Conservation (phyloP, 2,113 vertebrate genomes). For the Acrocephalus kingi region DNA sequence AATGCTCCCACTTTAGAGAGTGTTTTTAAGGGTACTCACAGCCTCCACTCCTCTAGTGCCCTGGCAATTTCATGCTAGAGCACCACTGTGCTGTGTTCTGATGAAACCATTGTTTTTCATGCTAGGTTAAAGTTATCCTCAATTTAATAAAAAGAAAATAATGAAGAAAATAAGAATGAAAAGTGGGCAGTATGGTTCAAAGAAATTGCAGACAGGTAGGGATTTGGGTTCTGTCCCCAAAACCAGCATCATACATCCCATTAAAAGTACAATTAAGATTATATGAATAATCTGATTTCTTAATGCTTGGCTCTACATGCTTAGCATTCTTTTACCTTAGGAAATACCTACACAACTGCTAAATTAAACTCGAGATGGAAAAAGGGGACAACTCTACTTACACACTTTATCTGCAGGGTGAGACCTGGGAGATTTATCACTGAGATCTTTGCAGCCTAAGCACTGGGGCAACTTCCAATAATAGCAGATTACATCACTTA, state of each 20-base stretch:
- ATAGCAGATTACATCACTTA: background rate
- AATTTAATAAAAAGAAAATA: background rate
- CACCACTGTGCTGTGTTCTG: background rate
- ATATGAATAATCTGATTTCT: background rate
- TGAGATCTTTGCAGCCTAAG: background rate
- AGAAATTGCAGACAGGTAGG: background rate
- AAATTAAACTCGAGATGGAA: background rate
- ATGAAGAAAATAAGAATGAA: background rate
- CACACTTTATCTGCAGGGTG: background rate
- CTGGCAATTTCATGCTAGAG: conserved; percentile 52
- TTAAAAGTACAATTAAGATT: background rate
- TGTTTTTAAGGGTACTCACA: conserved; percentile 3
- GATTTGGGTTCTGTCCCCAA: background rate
- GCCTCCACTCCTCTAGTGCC: background rate
- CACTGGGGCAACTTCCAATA: background rate
- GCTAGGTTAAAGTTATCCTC: background rate
- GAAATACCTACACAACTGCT: background rate
- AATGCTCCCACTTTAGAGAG: conserved; percentile 17
- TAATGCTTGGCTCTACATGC: background rate
- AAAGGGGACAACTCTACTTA: background rate
- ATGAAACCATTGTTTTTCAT: conserved; percentile 33
- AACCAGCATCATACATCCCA: background rate
- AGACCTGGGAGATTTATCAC: background rate
- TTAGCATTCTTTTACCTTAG: background rate
- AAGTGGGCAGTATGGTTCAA: background rate